Percentiles rank a stretch among this genome's conserved stretches.
These are phyloP conservation scores for Azorinus chamasolen DNA, from an alignment of 2,888 invertebrate species.

Conservation along the genomic window DNA sequence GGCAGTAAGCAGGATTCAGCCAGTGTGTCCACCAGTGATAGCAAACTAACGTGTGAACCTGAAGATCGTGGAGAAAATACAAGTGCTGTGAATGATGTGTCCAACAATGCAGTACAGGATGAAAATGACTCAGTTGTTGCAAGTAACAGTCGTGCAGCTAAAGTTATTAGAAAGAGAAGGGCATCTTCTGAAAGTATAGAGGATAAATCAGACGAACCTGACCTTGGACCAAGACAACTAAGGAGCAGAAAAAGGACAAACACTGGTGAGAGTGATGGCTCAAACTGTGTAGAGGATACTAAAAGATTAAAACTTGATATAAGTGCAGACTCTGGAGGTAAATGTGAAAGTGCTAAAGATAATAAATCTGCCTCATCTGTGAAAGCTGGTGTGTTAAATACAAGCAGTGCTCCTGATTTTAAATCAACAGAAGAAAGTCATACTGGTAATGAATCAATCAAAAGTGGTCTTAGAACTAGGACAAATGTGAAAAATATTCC, in stretches of 20 bases:
- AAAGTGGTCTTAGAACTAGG: conserved; percentile 66
- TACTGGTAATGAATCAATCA: conserved; percentile 59
- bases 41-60: too few relatives aligned
- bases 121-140: too few relatives aligned
- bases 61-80: too few relatives aligned
- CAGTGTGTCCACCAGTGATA: too few relatives aligned
- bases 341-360: conserved; percentile 49
- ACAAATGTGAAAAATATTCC: conserved; percentile 58
- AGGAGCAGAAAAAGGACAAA: conserved; percentile 61
- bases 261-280: conserved; percentile 50
- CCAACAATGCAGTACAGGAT: too few relatives aligned
- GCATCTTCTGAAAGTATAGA: conserved; percentile 46
- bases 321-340: conserved; percentile 30
- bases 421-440: conserved; percentile 17
- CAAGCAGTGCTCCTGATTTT: conserved; percentile 27
- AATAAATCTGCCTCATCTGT: conserved; percentile 30
- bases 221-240: conserved; percentile 45
- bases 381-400: conserved; percentile 28
- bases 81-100: too few relatives aligned
- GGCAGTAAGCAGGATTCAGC: too few relatives aligned
- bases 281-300: conserved; percentile 41
- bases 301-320: conserved; percentile 54
- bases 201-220: conserved; percentile 40
- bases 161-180: conserved; percentile 6
- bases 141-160: background rate